phyloP scores from a whole-genome alignment of 2,888 invertebrate species.

The Aspidiotus rigidus region DNA sequence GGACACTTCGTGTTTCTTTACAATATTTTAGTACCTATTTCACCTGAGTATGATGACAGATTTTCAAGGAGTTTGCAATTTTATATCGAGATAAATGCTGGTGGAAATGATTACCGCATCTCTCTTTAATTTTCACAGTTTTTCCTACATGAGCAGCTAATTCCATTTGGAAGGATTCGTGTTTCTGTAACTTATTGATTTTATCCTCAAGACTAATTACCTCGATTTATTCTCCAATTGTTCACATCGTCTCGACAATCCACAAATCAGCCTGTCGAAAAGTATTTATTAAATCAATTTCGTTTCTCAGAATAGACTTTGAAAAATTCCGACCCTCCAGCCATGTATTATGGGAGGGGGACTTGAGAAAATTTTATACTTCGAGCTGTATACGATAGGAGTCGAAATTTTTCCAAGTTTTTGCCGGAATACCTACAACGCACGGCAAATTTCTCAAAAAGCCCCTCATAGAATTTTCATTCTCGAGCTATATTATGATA shows the following conservation, averaged over 20 bases:
- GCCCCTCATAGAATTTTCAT: no score
- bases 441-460: no score
- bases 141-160: slow-evolving; percentile 76
- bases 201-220: slow-evolving; percentile 80
- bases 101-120: slow-evolving; percentile 36
- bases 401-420: no score
- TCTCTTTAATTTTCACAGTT: slow-evolving; percentile 66
- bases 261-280: slow-evolving; percentile 62
- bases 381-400: no score
- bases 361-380: no score
- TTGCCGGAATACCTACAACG: no score
- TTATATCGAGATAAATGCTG: background rate
- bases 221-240: slow-evolving; percentile 71
- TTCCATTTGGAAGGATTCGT: slow-evolving; percentile 90
- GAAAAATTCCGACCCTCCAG: no score
- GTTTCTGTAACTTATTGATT: slow-evolving; percentile 87
- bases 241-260: slow-evolving; percentile 85
- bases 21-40: slow-evolving; percentile 57
- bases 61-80: background rate
- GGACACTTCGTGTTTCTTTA: slow-evolving; percentile 61
- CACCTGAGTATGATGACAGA: slow-evolving; percentile 45
- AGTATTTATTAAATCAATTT: background rate
- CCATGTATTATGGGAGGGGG: no score
- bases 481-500: no score
- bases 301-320: background rate